These are phyloP conservation scores for Anhinga anhinga DNA, from an alignment of 2,113 vertebrate genomes.

Conservation along the genomic window DNA sequence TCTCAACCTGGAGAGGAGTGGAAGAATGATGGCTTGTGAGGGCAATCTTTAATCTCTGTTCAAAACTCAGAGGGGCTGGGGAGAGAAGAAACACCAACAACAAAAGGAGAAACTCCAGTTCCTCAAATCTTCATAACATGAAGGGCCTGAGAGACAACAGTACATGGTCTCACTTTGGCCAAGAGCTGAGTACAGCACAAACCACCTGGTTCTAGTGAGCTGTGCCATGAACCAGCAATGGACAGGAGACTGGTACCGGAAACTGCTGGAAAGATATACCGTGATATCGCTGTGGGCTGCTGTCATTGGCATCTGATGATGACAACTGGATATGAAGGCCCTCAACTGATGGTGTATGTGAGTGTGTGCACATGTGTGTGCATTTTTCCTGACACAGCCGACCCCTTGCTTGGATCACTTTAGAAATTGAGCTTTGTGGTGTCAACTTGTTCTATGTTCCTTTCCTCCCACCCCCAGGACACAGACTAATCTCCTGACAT, in stretches of 20 bases:
- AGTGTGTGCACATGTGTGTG: fast-evolving
- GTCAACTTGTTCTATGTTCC: neutral
- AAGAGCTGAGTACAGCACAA: neutral
- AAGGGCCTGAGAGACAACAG: neutral
- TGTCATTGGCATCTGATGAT: neutral
- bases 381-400: fast-evolving
- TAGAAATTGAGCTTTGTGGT: neutral
- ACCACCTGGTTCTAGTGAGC: neutral
- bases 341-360: fast-evolving
- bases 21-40: neutral
- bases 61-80: fast-evolving
- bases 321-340: neutral
- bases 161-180: neutral
- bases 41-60: neutral
- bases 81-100: neutral
- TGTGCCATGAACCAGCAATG: fast-evolving
- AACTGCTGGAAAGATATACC: neutral
- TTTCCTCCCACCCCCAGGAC: neutral
- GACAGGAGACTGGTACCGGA: fast-evolving
- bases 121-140: neutral
- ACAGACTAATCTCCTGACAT: neutral
- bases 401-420: neutral
- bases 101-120: neutral
- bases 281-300: fast-evolving
- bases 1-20: neutral